Percentiles rank a stretch among this genome's conserved stretches.
These are phyloP conservation scores for Eilema caniola DNA, from an alignment of 2,888 invertebrate species.

Conservation along the genomic window DNA sequence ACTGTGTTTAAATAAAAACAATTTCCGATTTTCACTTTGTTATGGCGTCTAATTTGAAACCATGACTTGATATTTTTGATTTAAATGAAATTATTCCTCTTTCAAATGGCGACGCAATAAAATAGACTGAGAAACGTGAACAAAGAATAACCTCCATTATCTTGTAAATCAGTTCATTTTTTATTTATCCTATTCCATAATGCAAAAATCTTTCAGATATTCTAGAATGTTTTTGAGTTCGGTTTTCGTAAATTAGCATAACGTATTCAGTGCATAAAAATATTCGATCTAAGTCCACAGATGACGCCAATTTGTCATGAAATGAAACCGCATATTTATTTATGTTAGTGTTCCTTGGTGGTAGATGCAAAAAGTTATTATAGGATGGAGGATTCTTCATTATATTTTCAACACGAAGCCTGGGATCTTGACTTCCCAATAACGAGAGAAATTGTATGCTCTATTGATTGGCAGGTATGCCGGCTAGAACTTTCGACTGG, in stretches of 20 bases:
- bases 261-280: neutral
- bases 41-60: neutral
- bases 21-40: neutral
- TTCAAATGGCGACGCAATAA: too few species aligned
- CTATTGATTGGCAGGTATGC: too few species aligned
- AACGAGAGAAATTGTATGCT: too few species aligned
- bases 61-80: neutral
- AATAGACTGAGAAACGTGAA: neutral
- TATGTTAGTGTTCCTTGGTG: too few species aligned
- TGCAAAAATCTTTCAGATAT: neutral
- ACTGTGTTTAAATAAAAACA: too few species aligned
- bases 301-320: neutral
- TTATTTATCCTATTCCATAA: neutral
- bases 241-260: conserved; percentile 6
- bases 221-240: neutral
- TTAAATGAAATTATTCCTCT: neutral
- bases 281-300: neutral
- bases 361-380: neutral
- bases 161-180: neutral
- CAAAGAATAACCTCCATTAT: neutral
- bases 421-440: too few species aligned
- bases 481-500: too few species aligned
- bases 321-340: neutral
- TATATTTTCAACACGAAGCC: too few species aligned
- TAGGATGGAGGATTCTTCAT: too few species aligned